phyloP scores from a whole-genome alignment of 2,113 vertebrate species.

The Marmota monax region DNA sequence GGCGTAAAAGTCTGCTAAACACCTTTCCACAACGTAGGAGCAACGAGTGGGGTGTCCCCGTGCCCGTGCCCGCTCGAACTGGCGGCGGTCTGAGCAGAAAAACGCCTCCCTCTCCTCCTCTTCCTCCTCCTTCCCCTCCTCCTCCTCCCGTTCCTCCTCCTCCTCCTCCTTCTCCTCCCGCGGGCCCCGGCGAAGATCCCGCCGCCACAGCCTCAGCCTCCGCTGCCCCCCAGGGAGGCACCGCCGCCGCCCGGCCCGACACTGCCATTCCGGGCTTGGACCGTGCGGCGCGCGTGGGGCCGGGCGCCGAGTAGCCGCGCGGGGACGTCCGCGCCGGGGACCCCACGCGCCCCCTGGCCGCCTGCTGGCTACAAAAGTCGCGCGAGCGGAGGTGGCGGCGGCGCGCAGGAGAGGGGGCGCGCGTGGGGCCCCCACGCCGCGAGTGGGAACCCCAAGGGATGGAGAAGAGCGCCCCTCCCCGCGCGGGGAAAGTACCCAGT shows the following conservation, averaged over 20 bases:
- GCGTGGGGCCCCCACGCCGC: slow-evolving; percentile 69
- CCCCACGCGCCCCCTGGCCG: slow-evolving; percentile 61
- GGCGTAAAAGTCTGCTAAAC: slow-evolving; percentile 90
- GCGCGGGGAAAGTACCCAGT: slow-evolving; percentile 73
- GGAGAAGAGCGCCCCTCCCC: slow-evolving; percentile 67
- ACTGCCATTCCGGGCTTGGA: slow-evolving; percentile 81
- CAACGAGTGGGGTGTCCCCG: slow-evolving; percentile 78
- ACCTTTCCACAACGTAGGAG: slow-evolving; percentile 85
- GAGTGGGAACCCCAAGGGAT: slow-evolving; percentile 75
- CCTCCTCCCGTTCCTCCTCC: slow-evolving; percentile 46
- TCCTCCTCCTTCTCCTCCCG: slow-evolving; percentile 83
- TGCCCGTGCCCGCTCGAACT: slow-evolving; percentile 83
- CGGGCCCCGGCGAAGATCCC: slow-evolving; percentile 87
- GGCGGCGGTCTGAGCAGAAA: slow-evolving; percentile 78
- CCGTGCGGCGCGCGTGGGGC: slow-evolving; percentile 75
- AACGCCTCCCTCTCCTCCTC: slow-evolving; percentile 85
- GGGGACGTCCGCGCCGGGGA: slow-evolving; percentile 63
- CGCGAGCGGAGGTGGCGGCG: slow-evolving; percentile 71
- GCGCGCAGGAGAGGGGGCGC: slow-evolving; percentile 36
- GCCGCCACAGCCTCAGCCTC: slow-evolving; percentile 84
- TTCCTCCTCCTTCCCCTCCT: slow-evolving; percentile 73
- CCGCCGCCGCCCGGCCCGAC: slow-evolving; percentile 80
- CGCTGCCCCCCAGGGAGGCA: slow-evolving; percentile 83
- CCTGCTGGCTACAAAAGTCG: slow-evolving; percentile 68
- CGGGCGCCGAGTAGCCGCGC: slow-evolving; percentile 51